Conservation (phyloP, 1,140 invertebrate species). For the Popillia japonica region DNA sequence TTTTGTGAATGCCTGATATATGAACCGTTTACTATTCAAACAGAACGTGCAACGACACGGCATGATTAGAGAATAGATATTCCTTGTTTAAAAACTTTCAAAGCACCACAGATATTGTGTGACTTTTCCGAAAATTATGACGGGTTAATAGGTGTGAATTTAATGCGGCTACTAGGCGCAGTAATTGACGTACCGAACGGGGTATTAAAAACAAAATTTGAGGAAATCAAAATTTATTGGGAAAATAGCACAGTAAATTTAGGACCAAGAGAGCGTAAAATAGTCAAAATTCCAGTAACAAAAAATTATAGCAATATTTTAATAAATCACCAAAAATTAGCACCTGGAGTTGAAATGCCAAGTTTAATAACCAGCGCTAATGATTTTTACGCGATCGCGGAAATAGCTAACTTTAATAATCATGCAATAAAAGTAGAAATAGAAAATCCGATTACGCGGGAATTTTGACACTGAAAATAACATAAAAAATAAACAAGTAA, state of each 20-base stretch:
- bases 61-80: conserved; percentile 8
- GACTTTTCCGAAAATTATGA: too few species aligned
- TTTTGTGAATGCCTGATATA: conserved; percentile 13
- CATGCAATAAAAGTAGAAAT: too few species aligned
- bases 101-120: background rate
- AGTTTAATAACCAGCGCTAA: background rate
- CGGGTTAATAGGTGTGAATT: background rate
- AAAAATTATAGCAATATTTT: too few species aligned
- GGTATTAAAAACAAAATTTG: conserved; percentile 24
- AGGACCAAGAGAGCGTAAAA: too few species aligned
- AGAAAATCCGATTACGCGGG: conserved; percentile 7
- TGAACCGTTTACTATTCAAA: conserved; percentile 31
- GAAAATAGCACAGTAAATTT: too few species aligned
- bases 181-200: conserved; percentile 7
- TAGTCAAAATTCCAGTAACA: too few species aligned
- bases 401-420: too few species aligned
- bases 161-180: background rate
- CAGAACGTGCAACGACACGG: background rate
- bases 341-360: too few species aligned
- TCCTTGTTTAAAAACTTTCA: conserved; percentile 18
- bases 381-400: conserved; percentile 24
- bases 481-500: background rate
- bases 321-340: too few species aligned
- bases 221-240: conserved; percentile 2
- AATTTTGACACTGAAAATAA: background rate